These are phyloP conservation scores for Yponomeuta malinellus DNA, from an alignment of 2,888 invertebrate species.

Conservation along the genomic window DNA sequence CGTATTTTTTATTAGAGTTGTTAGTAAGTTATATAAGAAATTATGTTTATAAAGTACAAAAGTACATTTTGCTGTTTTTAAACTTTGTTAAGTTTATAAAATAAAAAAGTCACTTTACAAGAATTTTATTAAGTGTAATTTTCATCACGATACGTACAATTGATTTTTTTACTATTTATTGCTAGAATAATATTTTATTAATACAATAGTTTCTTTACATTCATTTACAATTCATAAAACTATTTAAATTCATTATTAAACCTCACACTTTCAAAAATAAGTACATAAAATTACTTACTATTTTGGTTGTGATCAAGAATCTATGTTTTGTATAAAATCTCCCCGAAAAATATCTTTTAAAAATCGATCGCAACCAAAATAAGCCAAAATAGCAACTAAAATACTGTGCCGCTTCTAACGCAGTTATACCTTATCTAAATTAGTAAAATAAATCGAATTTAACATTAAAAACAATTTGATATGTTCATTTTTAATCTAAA, in stretches of 20 bases:
- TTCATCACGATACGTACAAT: background rate
- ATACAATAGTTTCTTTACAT: conserved; percentile 23
- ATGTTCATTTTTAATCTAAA: background rate
- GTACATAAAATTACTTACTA: background rate
- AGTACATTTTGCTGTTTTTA: too few relatives aligned
- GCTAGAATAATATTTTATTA: conserved; percentile 14
- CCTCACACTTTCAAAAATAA: background rate
- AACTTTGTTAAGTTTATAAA: conserved; percentile 1
- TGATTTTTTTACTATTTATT: conserved; percentile 10
- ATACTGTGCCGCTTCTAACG: background rate
- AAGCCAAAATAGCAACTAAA: conserved; percentile 23
- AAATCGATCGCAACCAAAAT: conserved; percentile 70
- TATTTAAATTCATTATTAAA: conserved; percentile 10
- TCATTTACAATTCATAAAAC: conserved; percentile 22
- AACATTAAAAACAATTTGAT: conserved; percentile 13
- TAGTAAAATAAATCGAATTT: conserved; percentile 14
- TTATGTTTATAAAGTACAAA: too few relatives aligned
- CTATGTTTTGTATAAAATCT: conserved; percentile 36
- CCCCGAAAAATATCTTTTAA: conserved; percentile 27
- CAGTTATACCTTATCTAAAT: conserved; percentile 15
- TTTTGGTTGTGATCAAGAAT: conserved; percentile 17
- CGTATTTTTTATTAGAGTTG: too few relatives aligned
- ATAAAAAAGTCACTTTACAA: background rate
- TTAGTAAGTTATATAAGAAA: too few relatives aligned
- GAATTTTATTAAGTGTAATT: background rate